Evolutionary conservation across 2,113 vertebrate species (phyloP).

Genomic region (Hippocampus comes): DNA sequence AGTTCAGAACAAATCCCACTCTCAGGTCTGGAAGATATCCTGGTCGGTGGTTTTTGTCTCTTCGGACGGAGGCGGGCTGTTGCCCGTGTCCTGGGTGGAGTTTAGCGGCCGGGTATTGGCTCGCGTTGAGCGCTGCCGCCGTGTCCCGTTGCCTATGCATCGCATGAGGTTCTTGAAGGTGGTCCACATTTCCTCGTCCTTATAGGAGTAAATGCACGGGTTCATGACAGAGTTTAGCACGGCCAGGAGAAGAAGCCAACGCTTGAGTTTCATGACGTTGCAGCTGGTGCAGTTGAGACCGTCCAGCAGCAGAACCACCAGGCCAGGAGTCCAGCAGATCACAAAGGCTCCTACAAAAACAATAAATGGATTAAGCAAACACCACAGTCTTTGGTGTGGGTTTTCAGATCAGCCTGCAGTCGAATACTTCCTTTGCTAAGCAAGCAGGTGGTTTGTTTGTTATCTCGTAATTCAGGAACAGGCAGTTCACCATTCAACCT

Average conservation of each 20-base stretch:
- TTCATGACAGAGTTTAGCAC: conserved; percentile 95
- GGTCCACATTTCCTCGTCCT: conserved; percentile 94
- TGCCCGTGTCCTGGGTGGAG: conserved; percentile 70
- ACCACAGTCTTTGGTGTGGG: background rate
- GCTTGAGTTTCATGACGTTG: conserved; percentile 79
- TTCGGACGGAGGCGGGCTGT: conserved; percentile 61
- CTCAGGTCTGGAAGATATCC: conserved; percentile 55
- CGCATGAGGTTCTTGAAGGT: conserved; percentile 89
- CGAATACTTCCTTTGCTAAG: background rate
- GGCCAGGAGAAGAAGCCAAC: conserved; percentile 91
- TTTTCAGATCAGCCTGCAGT: background rate
- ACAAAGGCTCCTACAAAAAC: conserved; percentile 85
- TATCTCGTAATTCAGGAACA: background rate
- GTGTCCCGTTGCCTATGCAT: conserved; percentile 77
- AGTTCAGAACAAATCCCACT: background rate
- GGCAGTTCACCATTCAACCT: too few relatives aligned
- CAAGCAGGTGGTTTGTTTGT: background rate
- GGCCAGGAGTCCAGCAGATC: conserved; percentile 94
- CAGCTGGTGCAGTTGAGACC: conserved; percentile 84
- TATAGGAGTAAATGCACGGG: conserved; percentile 97
- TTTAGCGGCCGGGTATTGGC: conserved; percentile 78
- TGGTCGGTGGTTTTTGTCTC: conserved; percentile 55
- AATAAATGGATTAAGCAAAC: background rate
- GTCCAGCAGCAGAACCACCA: conserved; percentile 86
- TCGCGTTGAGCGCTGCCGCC: conserved; percentile 75